Evolutionary conservation across 2,888 invertebrate genomes (phyloP), one percentile per base, ranked within the genome.

Genomic region (Prosapia bicincta): DNA sequence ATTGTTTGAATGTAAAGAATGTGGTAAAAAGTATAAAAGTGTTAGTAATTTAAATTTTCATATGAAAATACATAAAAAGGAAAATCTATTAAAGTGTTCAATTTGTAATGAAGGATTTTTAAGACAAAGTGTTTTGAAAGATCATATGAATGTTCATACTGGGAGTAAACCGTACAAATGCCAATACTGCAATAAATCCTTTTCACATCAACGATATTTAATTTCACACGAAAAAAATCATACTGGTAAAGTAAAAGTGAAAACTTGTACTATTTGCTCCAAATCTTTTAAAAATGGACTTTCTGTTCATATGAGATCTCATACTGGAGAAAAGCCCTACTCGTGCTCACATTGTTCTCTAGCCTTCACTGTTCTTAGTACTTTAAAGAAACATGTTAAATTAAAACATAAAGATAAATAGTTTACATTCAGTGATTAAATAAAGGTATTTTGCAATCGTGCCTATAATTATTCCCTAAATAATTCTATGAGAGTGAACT

Each of bases 41-140:
- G 66, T 83, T 68, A 84, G 84, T 75, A 85, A 86, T 79, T 81
- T 86, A 68, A 85, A 85, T 80, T 84, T 85, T 77, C 86, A 85
- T 76, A 81, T 83, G 79, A 85, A 85, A 81, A 81, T 82, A 28
- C 85, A 85, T 77, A 80, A 80, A 25, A 25, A 70, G n/a, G 80
- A 81, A 30, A 82, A 79, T 26, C 24, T 73, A 28, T 73, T 79
- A 20, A 79, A 81, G 24, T 86, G 86, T 78, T 83, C 83, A 78
- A 80, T 83, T 23, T 86, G 86, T 79, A 83, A 84, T 77, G 84
- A 85, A 80, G 82, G 80, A 3, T 86, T 86, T 80, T 83, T 85
- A 1, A 85, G 85, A 80, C 83, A 85, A 3, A 86, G 85, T 78
- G 85, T 85, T 1, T 81, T 86, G 30, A 80, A 79, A 43, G 78